A percentile compares a stretch with the other conserved stretches of the same genome.
phyloP scores from a whole-genome alignment of 2,888 invertebrate genomes.

The Eucera pruinosa region DNA sequence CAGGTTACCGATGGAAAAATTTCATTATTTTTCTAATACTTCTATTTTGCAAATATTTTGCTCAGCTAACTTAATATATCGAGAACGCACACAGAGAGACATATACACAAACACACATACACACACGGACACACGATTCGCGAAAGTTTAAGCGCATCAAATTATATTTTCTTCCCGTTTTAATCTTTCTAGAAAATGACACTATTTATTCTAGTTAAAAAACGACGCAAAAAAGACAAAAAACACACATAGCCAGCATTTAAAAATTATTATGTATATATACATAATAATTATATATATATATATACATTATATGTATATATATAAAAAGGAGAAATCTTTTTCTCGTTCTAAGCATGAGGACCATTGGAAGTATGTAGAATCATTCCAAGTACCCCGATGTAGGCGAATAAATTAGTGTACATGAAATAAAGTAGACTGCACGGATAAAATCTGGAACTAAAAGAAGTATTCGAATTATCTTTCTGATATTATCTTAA shows the following conservation, averaged over 20 bases:
- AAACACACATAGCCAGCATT: conserved; percentile 21
- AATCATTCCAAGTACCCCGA: conserved; percentile 52
- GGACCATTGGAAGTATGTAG: conserved; percentile 63
- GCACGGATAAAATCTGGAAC: conserved; percentile 30
- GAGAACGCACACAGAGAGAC: conserved; percentile 47
- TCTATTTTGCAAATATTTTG: conserved; percentile 57
- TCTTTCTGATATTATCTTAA: conserved; percentile 33
- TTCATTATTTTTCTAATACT: conserved; percentile 60
- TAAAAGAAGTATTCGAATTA: conserved; percentile 34
- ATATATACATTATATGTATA: conserved; percentile 1
- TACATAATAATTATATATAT: conserved; percentile 16
- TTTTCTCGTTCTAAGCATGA: conserved; percentile 60
- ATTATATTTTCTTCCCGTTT: conserved; percentile 54
- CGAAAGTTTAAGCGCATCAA: conserved; percentile 44
- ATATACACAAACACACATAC: no score
- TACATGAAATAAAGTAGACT: conserved; percentile 46
- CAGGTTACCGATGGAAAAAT: conserved; percentile 49
- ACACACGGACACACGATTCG: conserved; percentile 59
- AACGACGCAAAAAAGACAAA: conserved; percentile 10
- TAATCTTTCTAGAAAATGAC: conserved; percentile 32
- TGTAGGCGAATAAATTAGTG: conserved; percentile 40
- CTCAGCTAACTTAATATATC: conserved; percentile 52
- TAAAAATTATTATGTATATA: conserved; percentile 44
- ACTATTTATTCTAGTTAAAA: conserved; percentile 46
- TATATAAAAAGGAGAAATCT: conserved; percentile 26